Evolutionary conservation across 2,113 vertebrate species (phyloP), one percentile per base, ranked within the genome.

Genomic region (Nycticryphes semicollaris): DNA sequence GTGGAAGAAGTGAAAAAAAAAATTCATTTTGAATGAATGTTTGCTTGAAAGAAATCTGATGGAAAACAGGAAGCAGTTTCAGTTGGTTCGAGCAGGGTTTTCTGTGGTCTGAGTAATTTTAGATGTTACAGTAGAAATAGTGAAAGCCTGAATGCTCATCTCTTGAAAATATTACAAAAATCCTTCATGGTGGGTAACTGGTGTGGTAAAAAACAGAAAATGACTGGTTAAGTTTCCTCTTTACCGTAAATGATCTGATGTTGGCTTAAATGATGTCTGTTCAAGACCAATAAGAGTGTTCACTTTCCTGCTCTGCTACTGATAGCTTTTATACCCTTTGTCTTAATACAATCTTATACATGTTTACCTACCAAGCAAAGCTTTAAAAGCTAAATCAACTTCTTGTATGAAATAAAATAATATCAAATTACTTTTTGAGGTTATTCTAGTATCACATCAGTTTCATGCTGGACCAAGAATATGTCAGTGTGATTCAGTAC

Each of bases 1-100:
- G 14, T 59, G 41, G 64, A 24, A 69, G 45, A 87, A 35, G 15
- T 30, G 64, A 94, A 53, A 18, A 88, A 70, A 90, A 51, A 81
- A 59, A 92, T 96, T 89, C 89, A 30, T 62, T 93, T 57, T 70
- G 51, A 87, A 84, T 51, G 54, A 86, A 19, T 10, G 11, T 74
- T 80, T 3, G 0, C 41, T 66, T 89, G 37, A 59, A 89, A 70
- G 54, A 90, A 89, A 45, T 30, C n/a, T 84, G 16, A 54, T 77
- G 28, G 39, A 77, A 87, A 75, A 31, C 0, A 3, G 48, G 35
- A 87, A 51, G 56, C 14, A 56, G 31, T 54, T 87, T 87, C 39
- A 85, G 30, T 27, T 23, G 59, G 20, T 64, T 59, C 39, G 60
- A 56, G 20, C 25, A 30, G n/a, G 27, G 7, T 14, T 54, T 96